These are phyloP conservation scores for Caenorhabditis japonica DNA, from an alignment of 2,888 invertebrate species.

Conservation along the genomic window DNA sequence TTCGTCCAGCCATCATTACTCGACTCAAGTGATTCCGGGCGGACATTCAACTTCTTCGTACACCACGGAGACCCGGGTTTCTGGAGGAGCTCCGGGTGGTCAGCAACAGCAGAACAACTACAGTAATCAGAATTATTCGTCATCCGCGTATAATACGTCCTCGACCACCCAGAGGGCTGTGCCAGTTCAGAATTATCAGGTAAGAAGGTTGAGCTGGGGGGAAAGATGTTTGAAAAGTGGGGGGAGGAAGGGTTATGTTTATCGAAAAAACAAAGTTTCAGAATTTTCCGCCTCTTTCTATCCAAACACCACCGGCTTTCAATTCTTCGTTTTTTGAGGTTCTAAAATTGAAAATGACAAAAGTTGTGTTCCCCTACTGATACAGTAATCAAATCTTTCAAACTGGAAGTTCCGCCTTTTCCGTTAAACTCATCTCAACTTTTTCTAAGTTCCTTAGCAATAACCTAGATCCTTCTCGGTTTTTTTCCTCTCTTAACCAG, in stretches of 20 bases:
- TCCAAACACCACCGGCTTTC: conserved; percentile 32
- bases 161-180: conserved; percentile 26
- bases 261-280: neutral
- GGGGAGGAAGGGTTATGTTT: no score
- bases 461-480: no score
- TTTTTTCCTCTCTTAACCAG: no score
- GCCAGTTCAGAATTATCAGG: conserved; percentile 48
- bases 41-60: conserved; percentile 12
- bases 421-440: no score
- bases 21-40: conserved; percentile 37
- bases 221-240: no score
- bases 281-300: conserved; percentile 34
- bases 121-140: conserved; percentile 41
- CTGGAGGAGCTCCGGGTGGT: conserved; percentile 15
- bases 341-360: conserved; percentile 7
- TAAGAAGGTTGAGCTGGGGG: neutral
- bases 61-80: conserved; percentile 8
- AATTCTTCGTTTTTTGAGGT: conserved; percentile 42
- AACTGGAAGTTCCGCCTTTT: no score
- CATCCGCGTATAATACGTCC: conserved; percentile 28
- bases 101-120: conserved; percentile 15
- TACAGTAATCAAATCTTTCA: conserved; percentile 1
- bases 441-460: no score
- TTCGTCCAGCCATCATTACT: conserved; percentile 19
- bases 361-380: no score